Conservation (phyloP, 2,797 vertebrate genomes). For the Paguma larvata region DNA sequence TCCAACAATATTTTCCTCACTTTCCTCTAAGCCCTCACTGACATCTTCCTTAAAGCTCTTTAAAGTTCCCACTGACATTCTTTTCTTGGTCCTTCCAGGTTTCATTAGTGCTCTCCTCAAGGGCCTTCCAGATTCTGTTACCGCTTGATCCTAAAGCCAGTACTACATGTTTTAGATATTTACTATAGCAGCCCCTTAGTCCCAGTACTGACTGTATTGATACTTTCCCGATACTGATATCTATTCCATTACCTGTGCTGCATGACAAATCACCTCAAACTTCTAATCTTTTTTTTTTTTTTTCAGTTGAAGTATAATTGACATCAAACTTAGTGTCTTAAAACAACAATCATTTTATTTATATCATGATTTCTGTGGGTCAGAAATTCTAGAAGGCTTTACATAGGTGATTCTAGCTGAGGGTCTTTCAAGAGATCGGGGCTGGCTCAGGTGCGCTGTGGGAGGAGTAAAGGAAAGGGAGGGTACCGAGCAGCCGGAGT, state of each 20-base stretch:
- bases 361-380: constrained; percentile 19
- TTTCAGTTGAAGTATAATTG: background rate
- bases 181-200: background rate
- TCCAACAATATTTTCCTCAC: background rate
- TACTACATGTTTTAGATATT: background rate
- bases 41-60: constrained; percentile 3
- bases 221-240: background rate
- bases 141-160: constrained; percentile 11
- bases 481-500: background rate
- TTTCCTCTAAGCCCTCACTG: background rate
- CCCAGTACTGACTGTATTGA: background rate
- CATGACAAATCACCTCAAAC: background rate
- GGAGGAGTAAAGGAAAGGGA: background rate
- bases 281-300: background rate
- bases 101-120: background rate
- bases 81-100: constrained; percentile 54
- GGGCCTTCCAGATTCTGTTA: background rate
- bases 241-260: background rate
- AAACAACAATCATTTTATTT: constrained; percentile 2
- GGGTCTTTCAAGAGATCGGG: constrained; percentile 23
- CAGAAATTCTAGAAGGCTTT: constrained; percentile 48
- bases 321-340: constrained; percentile 28
- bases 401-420: background rate
- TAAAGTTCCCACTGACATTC: background rate
- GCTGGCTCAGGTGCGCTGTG: background rate